Percentiles rank a stretch among this genome's conserved stretches.
phyloP scores from a whole-genome alignment of 2,888 invertebrate genomes.

The Noctua fimbriata region DNA sequence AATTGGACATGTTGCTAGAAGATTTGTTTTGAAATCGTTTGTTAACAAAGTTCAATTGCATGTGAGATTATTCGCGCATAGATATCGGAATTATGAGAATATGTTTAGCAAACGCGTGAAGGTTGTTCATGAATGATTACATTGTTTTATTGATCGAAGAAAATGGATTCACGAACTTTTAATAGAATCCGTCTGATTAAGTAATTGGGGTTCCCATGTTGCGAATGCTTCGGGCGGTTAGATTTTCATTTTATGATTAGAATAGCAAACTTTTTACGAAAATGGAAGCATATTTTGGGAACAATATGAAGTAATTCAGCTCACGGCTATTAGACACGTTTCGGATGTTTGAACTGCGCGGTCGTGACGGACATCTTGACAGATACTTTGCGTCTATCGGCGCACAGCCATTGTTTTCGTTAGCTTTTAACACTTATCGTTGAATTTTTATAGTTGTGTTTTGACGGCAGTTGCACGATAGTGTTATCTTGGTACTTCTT shows the following conservation, averaged over 20 bases:
- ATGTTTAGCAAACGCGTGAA: conserved; percentile 38
- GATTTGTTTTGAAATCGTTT: conserved; percentile 60
- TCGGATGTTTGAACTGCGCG: conserved; percentile 69
- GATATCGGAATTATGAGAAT: conserved; percentile 51
- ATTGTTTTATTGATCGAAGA: conserved; percentile 49
- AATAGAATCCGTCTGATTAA: conserved; percentile 49
- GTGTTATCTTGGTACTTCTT: conserved; percentile 56
- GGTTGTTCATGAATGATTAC: conserved; percentile 37
- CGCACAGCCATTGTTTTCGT: conserved; percentile 64
- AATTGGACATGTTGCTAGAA: conserved; percentile 67
- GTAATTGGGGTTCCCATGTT: conserved; percentile 40
- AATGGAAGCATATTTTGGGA: conserved; percentile 46
- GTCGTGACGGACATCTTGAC: conserved; percentile 76
- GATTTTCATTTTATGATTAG: conserved; percentile 41
- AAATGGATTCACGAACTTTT: conserved; percentile 50
- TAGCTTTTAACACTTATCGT: conserved; percentile 63
- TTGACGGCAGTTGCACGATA: conserved; percentile 57
- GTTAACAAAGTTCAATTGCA: conserved; percentile 48
- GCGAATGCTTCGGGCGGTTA: conserved; percentile 35
- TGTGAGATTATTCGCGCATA: conserved; percentile 44
- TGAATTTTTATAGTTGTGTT: conserved; percentile 61
- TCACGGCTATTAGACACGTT: conserved; percentile 70
- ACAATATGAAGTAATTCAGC: conserved; percentile 46
- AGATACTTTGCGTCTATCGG: conserved; percentile 55
- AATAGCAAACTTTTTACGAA: conserved; percentile 16